Conservation (phyloP, 2,888 invertebrate species). For the Sthenelais limicola region DNA sequence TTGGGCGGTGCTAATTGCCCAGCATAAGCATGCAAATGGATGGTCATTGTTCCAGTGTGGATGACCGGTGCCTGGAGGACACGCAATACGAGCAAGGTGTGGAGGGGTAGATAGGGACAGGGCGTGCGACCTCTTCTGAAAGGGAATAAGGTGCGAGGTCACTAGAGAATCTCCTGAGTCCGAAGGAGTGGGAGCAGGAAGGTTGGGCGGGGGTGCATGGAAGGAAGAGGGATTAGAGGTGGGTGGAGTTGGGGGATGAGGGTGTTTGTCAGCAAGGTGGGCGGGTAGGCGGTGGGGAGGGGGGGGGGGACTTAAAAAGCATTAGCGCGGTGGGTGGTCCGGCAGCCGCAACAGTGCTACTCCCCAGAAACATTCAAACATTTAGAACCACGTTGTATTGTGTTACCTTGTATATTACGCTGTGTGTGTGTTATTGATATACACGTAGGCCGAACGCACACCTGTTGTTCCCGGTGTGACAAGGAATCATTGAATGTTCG, state of each 20-base stretch:
- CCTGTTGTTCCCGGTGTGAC: too few relatives aligned
- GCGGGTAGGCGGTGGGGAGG: too few relatives aligned
- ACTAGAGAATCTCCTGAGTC: not conserved
- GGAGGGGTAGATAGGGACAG: conserved; percentile 2
- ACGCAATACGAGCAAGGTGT: conserved; percentile 16
- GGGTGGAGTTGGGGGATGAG: not conserved
- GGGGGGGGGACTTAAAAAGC: too few relatives aligned
- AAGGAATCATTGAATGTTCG: too few relatives aligned
- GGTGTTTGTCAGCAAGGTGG: not conserved
- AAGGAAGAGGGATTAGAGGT: not conserved
- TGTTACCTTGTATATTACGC: too few relatives aligned
- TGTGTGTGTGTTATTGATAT: too few relatives aligned
- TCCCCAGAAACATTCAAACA: too few relatives aligned
- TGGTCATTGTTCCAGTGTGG: conserved; percentile 11
- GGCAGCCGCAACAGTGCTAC: too few relatives aligned
- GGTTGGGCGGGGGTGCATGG: not conserved
- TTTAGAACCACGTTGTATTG: too few relatives aligned
- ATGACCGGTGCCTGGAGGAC: conserved; percentile 1
- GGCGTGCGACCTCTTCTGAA: not conserved
- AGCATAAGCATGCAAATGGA: not conserved
- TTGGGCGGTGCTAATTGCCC: conserved; percentile 1
- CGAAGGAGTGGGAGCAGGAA: not conserved
- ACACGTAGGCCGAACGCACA: too few relatives aligned
- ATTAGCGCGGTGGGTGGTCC: too few relatives aligned
- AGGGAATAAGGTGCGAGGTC: not conserved